Conservation (phyloP, 2,888 invertebrate genomes). For the Caenorhabditis wallacei region DNA sequence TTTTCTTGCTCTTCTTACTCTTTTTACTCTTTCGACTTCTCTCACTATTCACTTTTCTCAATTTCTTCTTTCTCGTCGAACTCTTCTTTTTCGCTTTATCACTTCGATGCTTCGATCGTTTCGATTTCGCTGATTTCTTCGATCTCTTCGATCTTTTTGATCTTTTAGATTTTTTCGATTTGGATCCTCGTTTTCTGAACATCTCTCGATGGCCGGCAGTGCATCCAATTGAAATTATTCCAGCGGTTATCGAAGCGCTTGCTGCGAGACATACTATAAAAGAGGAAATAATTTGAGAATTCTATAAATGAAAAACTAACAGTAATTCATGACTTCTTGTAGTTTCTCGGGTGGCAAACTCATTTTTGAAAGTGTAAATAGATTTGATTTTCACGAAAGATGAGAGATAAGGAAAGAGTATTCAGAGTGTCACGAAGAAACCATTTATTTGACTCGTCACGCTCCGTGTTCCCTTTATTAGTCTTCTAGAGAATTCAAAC, state of each 20-base stretch:
- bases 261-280: constrained; percentile 31
- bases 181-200: background rate
- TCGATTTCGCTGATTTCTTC: background rate
- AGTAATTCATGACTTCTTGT: constrained; percentile 31
- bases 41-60: constrained; percentile 33
- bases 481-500: too few species aligned
- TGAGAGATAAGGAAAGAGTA: background rate
- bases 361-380: constrained; percentile 19
- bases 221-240: constrained; percentile 20
- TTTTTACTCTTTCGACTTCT: constrained; percentile 9
- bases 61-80: constrained; percentile 20
- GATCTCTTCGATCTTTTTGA: background rate
- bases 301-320: constrained; percentile 1
- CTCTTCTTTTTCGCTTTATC: constrained; percentile 13
- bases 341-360: constrained; percentile 30
- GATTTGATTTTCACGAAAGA: background rate
- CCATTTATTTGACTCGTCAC: too few species aligned
- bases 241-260: constrained; percentile 19
- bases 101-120: constrained; percentile 16
- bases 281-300: background rate
- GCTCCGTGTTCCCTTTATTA: too few species aligned
- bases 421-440: too few species aligned
- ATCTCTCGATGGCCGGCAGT: constrained; percentile 21
- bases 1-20: constrained; percentile 12
- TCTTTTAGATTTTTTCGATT: constrained; percentile 6